Evolutionary conservation across 92 coral and sea anemone species (phyloP).

Genomic region (Paragorgia papillata): DNA sequence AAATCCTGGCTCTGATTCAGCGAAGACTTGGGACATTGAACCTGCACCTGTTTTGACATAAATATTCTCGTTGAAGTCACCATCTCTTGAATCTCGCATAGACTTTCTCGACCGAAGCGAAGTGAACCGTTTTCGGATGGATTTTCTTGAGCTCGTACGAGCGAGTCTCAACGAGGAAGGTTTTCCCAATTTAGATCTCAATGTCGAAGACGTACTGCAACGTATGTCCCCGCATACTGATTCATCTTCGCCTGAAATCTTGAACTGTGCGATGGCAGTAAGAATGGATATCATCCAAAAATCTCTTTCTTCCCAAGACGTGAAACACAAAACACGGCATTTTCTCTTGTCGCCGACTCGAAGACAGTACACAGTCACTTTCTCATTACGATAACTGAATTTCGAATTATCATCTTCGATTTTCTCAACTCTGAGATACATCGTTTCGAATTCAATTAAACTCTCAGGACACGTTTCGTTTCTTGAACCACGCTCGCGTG

Average conservation of each 20-base stretch:
- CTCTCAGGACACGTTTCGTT: slow-evolving; percentile 3
- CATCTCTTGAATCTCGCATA: slow-evolving; percentile 11
- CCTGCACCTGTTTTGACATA: not conserved
- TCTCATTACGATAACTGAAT: not conserved
- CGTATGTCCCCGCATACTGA: slow-evolving; percentile 31
- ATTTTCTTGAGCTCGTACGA: not conserved
- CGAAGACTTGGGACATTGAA: not conserved
- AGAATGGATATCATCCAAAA: slow-evolving; percentile 38
- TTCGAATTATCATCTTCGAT: slow-evolving; percentile 30
- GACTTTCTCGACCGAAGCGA: slow-evolving; percentile 35
- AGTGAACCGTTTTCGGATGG: slow-evolving; percentile 19
- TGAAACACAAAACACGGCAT: slow-evolving; percentile 36
- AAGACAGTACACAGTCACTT: slow-evolving; percentile 33
- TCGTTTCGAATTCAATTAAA: slow-evolving; percentile 25
- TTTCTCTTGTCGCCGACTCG: slow-evolving; percentile 38
- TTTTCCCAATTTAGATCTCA: not conserved
- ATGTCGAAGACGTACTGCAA: not conserved
- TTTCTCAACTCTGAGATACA: slow-evolving; percentile 30
- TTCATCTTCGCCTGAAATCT: slow-evolving; percentile 1
- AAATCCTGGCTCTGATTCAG: not conserved
- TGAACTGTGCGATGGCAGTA: slow-evolving; percentile 33
- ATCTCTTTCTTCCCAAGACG: slow-evolving; percentile 39
- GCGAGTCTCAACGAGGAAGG: not conserved
- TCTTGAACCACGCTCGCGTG: slow-evolving; percentile 11
- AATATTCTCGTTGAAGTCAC: not conserved